Percentiles rank a stretch among this genome's conserved stretches.
Conservation (phyloP, 2,113 vertebrate species). For the Petaurus breviceps region DNA sequence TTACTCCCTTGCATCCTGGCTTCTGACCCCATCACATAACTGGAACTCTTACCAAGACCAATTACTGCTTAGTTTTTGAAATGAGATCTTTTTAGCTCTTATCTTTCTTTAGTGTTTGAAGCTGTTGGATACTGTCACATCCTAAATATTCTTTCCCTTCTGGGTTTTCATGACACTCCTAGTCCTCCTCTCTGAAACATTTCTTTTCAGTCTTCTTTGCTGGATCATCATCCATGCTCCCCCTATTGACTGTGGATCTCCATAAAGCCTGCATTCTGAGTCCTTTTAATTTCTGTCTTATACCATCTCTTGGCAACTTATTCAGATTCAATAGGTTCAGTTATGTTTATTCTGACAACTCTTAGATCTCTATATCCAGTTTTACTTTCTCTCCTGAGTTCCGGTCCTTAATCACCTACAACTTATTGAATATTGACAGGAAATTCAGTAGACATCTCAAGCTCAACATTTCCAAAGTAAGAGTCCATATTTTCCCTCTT, state of each 20-base stretch:
- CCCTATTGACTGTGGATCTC: not conserved
- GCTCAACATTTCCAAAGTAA: not conserved
- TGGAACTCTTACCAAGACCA: not conserved
- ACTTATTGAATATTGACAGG: not conserved
- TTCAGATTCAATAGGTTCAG: not conserved
- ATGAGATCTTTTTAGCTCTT: not conserved
- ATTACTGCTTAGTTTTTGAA: not conserved
- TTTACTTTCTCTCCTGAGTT: not conserved
- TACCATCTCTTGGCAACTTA: too few species aligned
- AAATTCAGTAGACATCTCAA: not conserved
- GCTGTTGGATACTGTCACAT: not conserved
- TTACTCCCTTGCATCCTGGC: not conserved
- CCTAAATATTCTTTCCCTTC: not conserved
- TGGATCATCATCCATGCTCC: too few species aligned
- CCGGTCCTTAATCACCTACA: not conserved
- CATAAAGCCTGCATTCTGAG: not conserved
- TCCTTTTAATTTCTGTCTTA: not conserved
- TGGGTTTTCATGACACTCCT: not conserved
- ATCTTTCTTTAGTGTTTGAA: not conserved
- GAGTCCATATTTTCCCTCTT: not conserved
- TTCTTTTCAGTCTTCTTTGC: too few species aligned
- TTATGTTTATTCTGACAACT: not conserved
- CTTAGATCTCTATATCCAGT: too few species aligned
- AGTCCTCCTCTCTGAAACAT: not conserved
- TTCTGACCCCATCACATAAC: not conserved